Base-by-base conservation (phyloP, 2,797 vertebrate genomes). In the Monodelphis domestica region DNA sequence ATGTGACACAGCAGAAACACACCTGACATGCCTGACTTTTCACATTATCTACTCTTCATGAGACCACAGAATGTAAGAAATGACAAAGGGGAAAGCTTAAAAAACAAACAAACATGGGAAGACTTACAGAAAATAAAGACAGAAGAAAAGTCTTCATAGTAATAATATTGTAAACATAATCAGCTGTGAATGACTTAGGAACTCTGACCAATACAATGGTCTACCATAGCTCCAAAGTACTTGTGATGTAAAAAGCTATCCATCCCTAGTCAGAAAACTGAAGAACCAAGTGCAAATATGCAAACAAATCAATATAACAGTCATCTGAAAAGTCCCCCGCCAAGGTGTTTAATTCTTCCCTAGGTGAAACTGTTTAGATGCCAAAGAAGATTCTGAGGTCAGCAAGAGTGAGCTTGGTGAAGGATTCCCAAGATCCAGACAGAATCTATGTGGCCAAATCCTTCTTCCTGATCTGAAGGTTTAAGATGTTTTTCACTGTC, bases 381-480 rank as follows among this genome's bases (percentile, higher is more conserved):
- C 99, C 99, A 90, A 99, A 99, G 57, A 99, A 98, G 95, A 99
- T 97, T 96, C 97, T 98, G 96, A 99, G 99, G 96, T 99, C 99
- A 38, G 98, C 98, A 97, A 99, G 97, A n/a, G 99, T 99, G 54
- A 99, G 99, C 96, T 99, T 99, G 70, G 98, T 98, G 96, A 98
- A 89, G 10, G 98, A 97, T 91, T 98, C 98, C 91, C 98, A 98
- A 45, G 98, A 99, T 92, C 99, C 99, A 0, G 99, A 99, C 3
- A 99, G 98, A 94, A 99, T 99, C 70, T 99, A 99, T 96, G 99
- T 99, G 89, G 99, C 99, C 70, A 99, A 98, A 93, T 99, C 98
- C 96, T 99, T 99, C 98, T 99, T 99, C 97, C 97, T 99, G 88
- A 78, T 98, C 97, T 99, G 99, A 88, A 99, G 98, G 0, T 98